Evolutionary conservation across 2,888 invertebrate species (phyloP).

Genomic region (Tipula lateralis): DNA sequence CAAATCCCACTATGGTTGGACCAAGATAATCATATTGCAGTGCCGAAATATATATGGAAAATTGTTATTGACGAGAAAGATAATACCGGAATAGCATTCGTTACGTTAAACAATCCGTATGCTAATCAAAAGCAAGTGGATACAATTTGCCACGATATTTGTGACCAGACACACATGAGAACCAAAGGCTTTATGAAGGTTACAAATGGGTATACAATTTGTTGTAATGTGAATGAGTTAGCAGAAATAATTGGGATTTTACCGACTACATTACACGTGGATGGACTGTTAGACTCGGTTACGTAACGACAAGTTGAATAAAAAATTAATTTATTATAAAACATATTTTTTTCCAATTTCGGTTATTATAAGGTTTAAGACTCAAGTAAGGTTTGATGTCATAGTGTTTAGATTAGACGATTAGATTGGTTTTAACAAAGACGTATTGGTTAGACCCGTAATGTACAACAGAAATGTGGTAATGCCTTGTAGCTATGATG

Average conservation of each 20-base stretch:
- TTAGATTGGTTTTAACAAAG: no score
- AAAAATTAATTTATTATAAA: no score
- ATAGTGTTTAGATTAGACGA: no score
- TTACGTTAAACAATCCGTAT: conserved; percentile 52
- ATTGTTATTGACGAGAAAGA: conserved; percentile 46
- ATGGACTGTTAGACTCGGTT: neutral
- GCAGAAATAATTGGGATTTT: conserved; percentile 31
- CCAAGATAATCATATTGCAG: conserved; percentile 43
- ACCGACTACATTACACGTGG: neutral
- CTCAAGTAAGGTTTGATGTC: no score
- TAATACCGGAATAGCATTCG: conserved; percentile 50
- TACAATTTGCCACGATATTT: conserved; percentile 39
- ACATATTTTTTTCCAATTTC: no score
- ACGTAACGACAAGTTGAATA: no score
- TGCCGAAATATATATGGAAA: conserved; percentile 52
- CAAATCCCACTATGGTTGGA: conserved; percentile 38
- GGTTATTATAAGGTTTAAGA: no score
- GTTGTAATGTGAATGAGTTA: conserved; percentile 36
- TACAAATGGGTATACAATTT: conserved; percentile 39
- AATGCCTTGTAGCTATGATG: no score
- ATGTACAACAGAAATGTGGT: no score
- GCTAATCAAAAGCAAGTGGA: conserved; percentile 28
- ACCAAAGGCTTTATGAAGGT: conserved; percentile 35
- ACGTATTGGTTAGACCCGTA: no score
- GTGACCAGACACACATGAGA: conserved; percentile 35